Evolutionary conservation across 2,797 vertebrate genomes (phyloP).

Genomic region (Carapus acus): DNA sequence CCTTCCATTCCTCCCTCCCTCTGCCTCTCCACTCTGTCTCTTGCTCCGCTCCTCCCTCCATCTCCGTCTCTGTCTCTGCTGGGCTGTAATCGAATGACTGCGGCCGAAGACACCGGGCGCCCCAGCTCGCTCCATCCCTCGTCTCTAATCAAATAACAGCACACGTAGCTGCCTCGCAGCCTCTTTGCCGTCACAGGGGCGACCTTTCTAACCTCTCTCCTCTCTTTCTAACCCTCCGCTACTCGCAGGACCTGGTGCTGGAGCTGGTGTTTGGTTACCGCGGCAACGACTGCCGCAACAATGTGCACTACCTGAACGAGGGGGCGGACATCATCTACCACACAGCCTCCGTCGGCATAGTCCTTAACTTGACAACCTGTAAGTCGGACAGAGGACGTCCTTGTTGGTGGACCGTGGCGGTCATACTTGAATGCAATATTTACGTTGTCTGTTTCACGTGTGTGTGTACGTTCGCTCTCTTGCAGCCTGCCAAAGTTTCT

Average conservation of each 20-base stretch:
- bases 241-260: slow-evolving; percentile 89
- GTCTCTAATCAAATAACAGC: slow-evolving; percentile 43
- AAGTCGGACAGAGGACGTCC: slow-evolving; percentile 33
- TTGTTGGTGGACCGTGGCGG: no score
- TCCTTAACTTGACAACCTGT: slow-evolving; percentile 96
- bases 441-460: background rate
- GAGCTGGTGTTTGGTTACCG: slow-evolving; percentile 97
- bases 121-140: slow-evolving; percentile 11
- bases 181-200: slow-evolving; percentile 57
- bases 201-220: slow-evolving; percentile 54
- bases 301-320: slow-evolving; percentile 97
- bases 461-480: slow-evolving; percentile 23
- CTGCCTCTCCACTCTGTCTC: no score
- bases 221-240: slow-evolving; percentile 42
- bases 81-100: slow-evolving; percentile 35
- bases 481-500: slow-evolving; percentile 95
- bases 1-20: no score
- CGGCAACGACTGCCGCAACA: slow-evolving; percentile 97
- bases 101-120: slow-evolving; percentile 13
- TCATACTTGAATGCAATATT: background rate
- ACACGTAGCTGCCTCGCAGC: slow-evolving; percentile 20
- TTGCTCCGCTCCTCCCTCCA: no score
- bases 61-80: background rate
- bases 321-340: slow-evolving; percentile 97
- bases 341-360: slow-evolving; percentile 90